Conservation (phyloP, 2,888 invertebrate species). For the Endomychus coccineus region DNA sequence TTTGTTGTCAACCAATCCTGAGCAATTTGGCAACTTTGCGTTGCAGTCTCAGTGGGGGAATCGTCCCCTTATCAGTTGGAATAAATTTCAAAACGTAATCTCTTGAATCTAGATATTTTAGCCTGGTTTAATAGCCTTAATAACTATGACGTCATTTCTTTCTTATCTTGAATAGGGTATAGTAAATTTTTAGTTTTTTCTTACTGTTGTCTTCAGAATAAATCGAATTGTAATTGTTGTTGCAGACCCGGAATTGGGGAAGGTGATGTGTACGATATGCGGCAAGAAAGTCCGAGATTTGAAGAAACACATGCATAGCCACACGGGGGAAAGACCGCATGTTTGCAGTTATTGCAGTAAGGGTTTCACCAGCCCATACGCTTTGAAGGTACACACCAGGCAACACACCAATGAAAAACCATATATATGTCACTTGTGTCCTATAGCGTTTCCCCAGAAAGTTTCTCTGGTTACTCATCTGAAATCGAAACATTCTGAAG, state of each 20-base stretch:
- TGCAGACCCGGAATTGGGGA: constrained; percentile 32
- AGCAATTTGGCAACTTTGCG: no score
- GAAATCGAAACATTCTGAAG: constrained; percentile 29
- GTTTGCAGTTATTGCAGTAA: constrained; percentile 29
- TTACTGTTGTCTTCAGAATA: no score
- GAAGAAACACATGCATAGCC: constrained; percentile 31
- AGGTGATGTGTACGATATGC: constrained; percentile 31
- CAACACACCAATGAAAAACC: constrained; percentile 36
- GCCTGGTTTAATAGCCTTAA: no score
- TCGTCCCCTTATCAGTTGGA: no score
- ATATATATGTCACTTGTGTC: constrained; percentile 30
- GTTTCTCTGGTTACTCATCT: constrained; percentile 32
- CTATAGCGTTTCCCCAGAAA: constrained; percentile 32
- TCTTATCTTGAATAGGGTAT: no score
- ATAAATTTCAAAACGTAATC: no score
- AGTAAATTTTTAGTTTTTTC: no score
- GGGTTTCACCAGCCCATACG: constrained; percentile 30
- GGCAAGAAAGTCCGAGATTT: constrained; percentile 32
- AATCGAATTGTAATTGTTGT: constrained; percentile 9
- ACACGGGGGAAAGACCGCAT: constrained; percentile 33
- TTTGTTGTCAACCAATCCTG: no score
- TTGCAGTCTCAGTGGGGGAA: no score
- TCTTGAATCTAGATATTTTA: no score
- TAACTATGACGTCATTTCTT: no score
- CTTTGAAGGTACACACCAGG: constrained; percentile 32